These are phyloP conservation scores for Acrobasis repandana DNA, from an alignment of 2,888 invertebrate genomes.

Conservation along the genomic window DNA sequence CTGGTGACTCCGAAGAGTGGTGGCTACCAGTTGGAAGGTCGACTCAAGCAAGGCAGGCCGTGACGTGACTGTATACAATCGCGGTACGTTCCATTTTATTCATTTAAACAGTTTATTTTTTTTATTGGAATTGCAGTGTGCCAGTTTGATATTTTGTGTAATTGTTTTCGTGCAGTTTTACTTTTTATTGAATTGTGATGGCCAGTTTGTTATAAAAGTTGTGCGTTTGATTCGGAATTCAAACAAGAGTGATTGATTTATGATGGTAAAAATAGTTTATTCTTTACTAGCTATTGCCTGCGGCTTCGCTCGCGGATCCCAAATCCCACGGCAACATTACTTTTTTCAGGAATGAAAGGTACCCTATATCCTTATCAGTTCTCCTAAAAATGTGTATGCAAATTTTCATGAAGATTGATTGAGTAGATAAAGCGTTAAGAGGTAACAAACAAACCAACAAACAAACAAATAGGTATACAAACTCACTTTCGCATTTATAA, in stretches of 20 bases:
- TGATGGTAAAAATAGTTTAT: not conserved
- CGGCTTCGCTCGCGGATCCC: no score
- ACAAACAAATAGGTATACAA: no score
- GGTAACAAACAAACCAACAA: no score
- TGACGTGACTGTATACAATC: conserved; percentile 23
- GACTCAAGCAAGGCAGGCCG: conserved; percentile 15
- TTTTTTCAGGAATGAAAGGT: no score
- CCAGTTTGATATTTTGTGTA: conserved; percentile 1
- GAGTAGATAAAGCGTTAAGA: no score
- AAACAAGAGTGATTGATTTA: not conserved
- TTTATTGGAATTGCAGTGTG: conserved; percentile 1
- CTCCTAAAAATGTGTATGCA: no score
- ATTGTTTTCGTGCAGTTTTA: not conserved
- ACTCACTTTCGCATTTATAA: no score
- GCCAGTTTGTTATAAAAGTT: not conserved
- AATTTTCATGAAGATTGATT: no score
- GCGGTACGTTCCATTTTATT: conserved; percentile 24
- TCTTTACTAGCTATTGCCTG: no score
- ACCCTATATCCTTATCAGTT: no score
- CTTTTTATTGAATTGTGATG: not conserved
- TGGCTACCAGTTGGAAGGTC: conserved; percentile 23
- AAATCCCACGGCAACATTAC: no score
- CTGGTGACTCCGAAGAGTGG: conserved; percentile 14
- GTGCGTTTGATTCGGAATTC: not conserved
- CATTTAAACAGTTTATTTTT: conserved; percentile 7